Evolutionary conservation across 1,140 invertebrate species (phyloP).

Genomic region (Rhysida immarginata): DNA sequence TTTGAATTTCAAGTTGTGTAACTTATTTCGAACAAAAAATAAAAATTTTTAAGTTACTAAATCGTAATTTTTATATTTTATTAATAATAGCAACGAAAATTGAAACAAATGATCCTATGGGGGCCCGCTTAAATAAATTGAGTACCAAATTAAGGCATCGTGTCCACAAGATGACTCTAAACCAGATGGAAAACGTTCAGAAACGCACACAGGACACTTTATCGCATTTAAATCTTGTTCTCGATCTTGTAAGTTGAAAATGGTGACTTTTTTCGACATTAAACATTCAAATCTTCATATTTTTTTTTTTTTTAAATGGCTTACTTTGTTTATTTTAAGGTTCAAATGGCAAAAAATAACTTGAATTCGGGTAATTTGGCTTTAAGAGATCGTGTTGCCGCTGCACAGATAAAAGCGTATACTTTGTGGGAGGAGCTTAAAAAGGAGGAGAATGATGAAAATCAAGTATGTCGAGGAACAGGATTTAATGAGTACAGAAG

Average conservation of each 20-base stretch:
- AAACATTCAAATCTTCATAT: too few species aligned
- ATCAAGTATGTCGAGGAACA: too few species aligned
- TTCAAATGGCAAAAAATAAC: neutral
- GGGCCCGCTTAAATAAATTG: neutral
- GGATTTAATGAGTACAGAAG: too few species aligned
- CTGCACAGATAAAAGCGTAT: neutral
- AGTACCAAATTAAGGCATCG: neutral
- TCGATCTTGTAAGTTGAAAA: constrained; percentile 2
- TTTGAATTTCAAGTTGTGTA: too few species aligned
- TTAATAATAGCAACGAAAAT: neutral
- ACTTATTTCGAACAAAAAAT: too few species aligned
- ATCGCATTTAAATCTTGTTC: neutral
- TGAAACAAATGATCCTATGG: neutral
- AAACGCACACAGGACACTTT: neutral
- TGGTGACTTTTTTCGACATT: too few species aligned
- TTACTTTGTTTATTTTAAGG: neutral
- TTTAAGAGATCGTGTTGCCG: neutral
- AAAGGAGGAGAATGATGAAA: neutral
- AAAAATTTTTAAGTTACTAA: too few species aligned
- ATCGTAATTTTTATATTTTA: too few species aligned
- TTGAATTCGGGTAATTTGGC: neutral
- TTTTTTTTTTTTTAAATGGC: too few species aligned
- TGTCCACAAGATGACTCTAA: neutral
- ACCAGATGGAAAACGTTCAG: neutral
- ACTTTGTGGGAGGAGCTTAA: neutral